Base-by-base conservation (phyloP, 2,113 vertebrate genomes). In the Chamaetylas fuelleborni region DNA sequence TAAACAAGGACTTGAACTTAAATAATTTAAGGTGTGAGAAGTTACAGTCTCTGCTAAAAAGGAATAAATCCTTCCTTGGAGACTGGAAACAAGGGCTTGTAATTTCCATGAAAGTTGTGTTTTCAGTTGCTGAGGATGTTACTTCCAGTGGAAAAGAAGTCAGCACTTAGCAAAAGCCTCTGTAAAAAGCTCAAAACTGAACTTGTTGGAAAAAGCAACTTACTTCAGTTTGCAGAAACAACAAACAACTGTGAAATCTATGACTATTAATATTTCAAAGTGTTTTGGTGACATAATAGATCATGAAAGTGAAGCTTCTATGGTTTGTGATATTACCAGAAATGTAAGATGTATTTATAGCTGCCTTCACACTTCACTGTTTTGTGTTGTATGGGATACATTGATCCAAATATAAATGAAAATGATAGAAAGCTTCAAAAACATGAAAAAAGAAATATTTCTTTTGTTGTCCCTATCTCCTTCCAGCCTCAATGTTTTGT, bases 181-280 rank as follows among this genome's bases (percentile, higher is more conserved):
- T 93, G n/a, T 22, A 73, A 90, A 95, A 93, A 95, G 19, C 56
- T 92, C 51, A 34, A 70, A 83, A 62, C 4, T 1, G 69, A 74
- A 31, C 34, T 62, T 87, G 57, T 34, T 56, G n/a, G 70, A 72
- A 79, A 89, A 93, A 83, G 51, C 48, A 83, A 88, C 90, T 90
- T 71, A 5, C 5, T 92, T 77, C 18, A 47, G 65, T 66, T 92
- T 94, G 81, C 86, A 91, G 81, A 64, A 72, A 26, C 77, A 82
- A 83, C 93, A 79, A 79, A 82, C 85, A 69, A 81, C 92, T 80
- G 70, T 91, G 86, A 95, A 96, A 94, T 92, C 62, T 54, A 74
- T 38, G 64, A 36, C 83, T 93, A 81, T 97, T 95, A 94, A 93
- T 96, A 92, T 96, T 96, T 94, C 79, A 69, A 95, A 95, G 90